phyloP scores from a whole-genome alignment of 1,140 invertebrate genomes.

The Drosophila azteca region DNA sequence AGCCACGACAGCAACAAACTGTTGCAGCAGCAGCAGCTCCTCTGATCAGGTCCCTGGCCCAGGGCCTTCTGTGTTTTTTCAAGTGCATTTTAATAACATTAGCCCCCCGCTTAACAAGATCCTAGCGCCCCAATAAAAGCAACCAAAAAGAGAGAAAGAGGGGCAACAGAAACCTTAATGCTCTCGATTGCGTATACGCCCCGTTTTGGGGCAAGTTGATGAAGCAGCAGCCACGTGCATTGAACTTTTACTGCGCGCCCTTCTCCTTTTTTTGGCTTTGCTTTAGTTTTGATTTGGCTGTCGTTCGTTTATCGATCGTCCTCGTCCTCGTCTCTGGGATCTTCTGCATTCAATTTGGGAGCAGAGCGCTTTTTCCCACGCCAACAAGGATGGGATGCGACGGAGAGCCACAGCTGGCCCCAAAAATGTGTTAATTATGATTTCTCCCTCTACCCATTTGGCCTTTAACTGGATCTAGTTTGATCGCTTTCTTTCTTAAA shows the following conservation, averaged over 20 bases:
- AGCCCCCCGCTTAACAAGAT: slow-evolving; percentile 74
- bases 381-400: slow-evolving; percentile 47
- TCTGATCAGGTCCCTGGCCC: slow-evolving; percentile 55
- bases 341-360: slow-evolving; percentile 75
- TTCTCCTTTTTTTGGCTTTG: slow-evolving; percentile 27
- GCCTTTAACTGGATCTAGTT: not conserved
- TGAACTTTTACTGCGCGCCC: slow-evolving; percentile 61
- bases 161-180: slow-evolving; percentile 66
- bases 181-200: slow-evolving; percentile 79
- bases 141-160: slow-evolving; percentile 6
- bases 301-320: slow-evolving; percentile 70
- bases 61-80: slow-evolving; percentile 21
- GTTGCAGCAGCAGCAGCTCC: slow-evolving; percentile 48
- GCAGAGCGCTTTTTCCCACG: slow-evolving; percentile 64
- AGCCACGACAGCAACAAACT: slow-evolving; percentile 17
- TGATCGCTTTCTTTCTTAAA: slow-evolving; percentile 4
- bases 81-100: slow-evolving; percentile 81
- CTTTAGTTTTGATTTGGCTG: slow-evolving; percentile 77
- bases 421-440: slow-evolving; percentile 76
- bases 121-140: slow-evolving; percentile 68
- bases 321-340: slow-evolving; percentile 27
- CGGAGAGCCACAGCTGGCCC: slow-evolving; percentile 43
- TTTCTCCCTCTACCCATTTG: slow-evolving; percentile 13
- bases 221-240: slow-evolving; percentile 56
- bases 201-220: slow-evolving; percentile 45